Evolutionary conservation across 1,140 invertebrate species (phyloP).

Genomic region (Micrasema minimum): DNA sequence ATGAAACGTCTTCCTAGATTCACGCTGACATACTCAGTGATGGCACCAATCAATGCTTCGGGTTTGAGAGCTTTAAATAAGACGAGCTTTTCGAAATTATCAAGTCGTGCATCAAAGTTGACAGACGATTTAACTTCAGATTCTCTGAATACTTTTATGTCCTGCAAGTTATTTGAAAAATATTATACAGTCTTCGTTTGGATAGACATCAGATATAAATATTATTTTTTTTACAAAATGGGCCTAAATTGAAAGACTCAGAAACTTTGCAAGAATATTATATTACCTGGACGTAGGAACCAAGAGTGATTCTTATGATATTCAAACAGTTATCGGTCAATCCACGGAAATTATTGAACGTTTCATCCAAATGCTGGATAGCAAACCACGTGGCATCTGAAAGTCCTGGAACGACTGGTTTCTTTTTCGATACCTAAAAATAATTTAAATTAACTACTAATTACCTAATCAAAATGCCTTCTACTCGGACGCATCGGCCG

Average conservation of each 20-base stretch:
- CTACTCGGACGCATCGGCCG: too few relatives aligned
- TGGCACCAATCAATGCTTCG: slow-evolving; percentile 83
- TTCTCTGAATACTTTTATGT: slow-evolving; percentile 34
- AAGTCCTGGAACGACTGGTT: slow-evolving; percentile 65
- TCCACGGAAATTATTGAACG: slow-evolving; percentile 67
- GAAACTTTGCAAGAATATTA: slow-evolving; percentile 39
- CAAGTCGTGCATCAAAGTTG: slow-evolving; percentile 73
- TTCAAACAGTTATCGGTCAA: slow-evolving; percentile 67
- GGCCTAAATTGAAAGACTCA: too few relatives aligned
- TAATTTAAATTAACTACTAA: background rate
- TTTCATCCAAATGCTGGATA: slow-evolving; percentile 69
- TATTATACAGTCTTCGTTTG: too few relatives aligned
- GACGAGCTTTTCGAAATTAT: slow-evolving; percentile 84
- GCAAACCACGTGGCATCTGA: slow-evolving; percentile 73
- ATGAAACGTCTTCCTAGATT: slow-evolving; percentile 83
- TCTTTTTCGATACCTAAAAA: slow-evolving; percentile 62
- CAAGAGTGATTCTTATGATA: slow-evolving; percentile 70
- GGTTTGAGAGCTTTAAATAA: slow-evolving; percentile 82
- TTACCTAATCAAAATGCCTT: too few relatives aligned
- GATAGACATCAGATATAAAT: too few relatives aligned
- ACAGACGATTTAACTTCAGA: background rate
- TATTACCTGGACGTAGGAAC: slow-evolving; percentile 69
- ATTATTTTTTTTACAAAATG: too few relatives aligned
- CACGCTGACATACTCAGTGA: slow-evolving; percentile 80
- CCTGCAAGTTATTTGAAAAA: too few relatives aligned